Percentiles rank a stretch among this genome's conserved stretches.
phyloP scores from a whole-genome alignment of 2,888 invertebrate genomes.

The Habroteleia sp. region DNA sequence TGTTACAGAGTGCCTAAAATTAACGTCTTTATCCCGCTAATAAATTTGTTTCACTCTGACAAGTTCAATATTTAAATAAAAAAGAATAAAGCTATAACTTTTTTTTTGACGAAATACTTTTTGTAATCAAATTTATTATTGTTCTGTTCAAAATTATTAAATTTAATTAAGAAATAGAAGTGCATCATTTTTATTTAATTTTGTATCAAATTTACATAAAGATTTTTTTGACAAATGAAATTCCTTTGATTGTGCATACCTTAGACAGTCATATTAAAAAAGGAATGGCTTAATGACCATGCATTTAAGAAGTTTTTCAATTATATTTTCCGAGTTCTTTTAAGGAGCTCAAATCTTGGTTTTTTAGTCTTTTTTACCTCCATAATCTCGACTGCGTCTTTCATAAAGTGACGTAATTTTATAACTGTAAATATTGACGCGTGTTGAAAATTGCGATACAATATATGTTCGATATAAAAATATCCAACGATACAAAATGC shows the following conservation, averaged over 20 bases:
- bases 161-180: no score
- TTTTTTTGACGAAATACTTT: no score
- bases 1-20: neutral
- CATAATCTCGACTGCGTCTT: constrained; percentile 17
- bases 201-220: no score
- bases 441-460: constrained; percentile 9
- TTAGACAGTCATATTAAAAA: no score
- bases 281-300: no score
- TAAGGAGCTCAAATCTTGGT: constrained; percentile 16
- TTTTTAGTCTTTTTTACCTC: constrained; percentile 1
- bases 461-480: neutral
- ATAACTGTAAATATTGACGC: constrained; percentile 17
- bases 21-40: constrained; percentile 1
- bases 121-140: no score
- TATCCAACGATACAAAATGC: no score
- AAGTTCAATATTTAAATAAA: neutral
- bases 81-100: no score
- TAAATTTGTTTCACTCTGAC: neutral
- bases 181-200: no score
- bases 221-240: no score
- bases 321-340: constrained; percentile 14
- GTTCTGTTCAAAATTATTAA: no score
- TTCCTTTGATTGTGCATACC: no score
- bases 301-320: constrained; percentile 14
- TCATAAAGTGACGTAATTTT: constrained; percentile 8